These are phyloP conservation scores for Eristalis tenax DNA, from an alignment of 2,888 invertebrate genomes.

Conservation along the genomic window DNA sequence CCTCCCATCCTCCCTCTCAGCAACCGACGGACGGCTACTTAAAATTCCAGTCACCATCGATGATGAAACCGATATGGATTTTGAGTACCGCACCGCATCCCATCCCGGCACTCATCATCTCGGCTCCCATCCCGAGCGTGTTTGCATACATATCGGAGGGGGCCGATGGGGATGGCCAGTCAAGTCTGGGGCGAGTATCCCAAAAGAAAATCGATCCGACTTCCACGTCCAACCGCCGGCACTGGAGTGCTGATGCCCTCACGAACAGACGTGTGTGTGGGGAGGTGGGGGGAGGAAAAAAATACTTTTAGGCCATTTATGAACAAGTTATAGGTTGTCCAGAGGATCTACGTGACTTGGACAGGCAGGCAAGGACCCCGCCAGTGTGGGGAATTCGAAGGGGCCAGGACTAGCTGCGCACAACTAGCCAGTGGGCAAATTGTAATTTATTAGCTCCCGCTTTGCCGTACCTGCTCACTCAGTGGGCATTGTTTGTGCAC, in stretches of 20 bases:
- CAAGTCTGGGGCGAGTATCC: slow-evolving; percentile 21
- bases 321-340: slow-evolving; percentile 49
- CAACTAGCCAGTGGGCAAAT: slow-evolving; percentile 40
- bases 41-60: slow-evolving; percentile 46
- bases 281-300: not conserved
- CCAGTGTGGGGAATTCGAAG: not conserved
- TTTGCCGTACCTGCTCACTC: not conserved
- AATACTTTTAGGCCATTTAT: slow-evolving; percentile 53
- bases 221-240: not conserved
- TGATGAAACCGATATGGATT: slow-evolving; percentile 54
- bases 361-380: not conserved
- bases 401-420: not conserved
- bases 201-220: slow-evolving; percentile 50
- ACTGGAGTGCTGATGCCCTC: not conserved
- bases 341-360: slow-evolving; percentile 55
- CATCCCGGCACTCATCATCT: not conserved
- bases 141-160: slow-evolving; percentile 22
- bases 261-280: slow-evolving; percentile 11
- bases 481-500: slow-evolving; percentile 27
- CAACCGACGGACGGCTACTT: slow-evolving; percentile 24
- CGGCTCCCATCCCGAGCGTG: not conserved
- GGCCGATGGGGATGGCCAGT: slow-evolving; percentile 10
- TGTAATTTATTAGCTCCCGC: slow-evolving; percentile 60
- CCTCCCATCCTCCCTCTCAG: not conserved
- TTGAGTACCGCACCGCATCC: slow-evolving; percentile 38